These are phyloP conservation scores for Heliconius hewitsoni DNA, from an alignment of 1,140 invertebrate genomes.

Conservation along the genomic window DNA sequence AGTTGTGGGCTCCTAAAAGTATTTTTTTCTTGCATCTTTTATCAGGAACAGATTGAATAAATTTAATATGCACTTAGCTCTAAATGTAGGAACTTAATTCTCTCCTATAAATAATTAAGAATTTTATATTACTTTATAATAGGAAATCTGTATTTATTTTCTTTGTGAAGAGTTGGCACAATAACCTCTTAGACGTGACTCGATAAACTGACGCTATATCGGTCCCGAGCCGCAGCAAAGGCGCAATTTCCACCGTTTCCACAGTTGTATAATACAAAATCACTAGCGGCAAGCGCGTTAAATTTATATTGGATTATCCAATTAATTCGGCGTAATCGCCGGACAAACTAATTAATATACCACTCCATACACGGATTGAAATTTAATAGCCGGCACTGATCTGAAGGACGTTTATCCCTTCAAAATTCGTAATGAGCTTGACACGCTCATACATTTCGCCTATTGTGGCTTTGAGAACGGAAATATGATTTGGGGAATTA, in stretches of 20 bases:
- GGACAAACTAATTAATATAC: conserved; percentile 64
- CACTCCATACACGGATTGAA: conserved; percentile 62
- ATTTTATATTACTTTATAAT: background rate
- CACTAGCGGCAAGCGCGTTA: conserved; percentile 46
- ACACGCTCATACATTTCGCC: conserved; percentile 8
- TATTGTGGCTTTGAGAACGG: background rate
- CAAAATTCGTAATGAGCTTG: conserved; percentile 37
- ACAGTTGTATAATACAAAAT: conserved; percentile 47
- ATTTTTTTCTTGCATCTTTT: background rate
- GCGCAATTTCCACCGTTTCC: conserved; percentile 31
- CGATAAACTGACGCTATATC: conserved; percentile 13
- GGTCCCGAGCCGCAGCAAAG: conserved; percentile 2
- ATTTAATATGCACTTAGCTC: too few relatives aligned
- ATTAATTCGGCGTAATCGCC: conserved; percentile 69
- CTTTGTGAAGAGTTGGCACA: background rate
- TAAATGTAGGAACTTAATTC: too few relatives aligned
- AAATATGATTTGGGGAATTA: conserved; percentile 3
- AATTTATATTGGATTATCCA: conserved; percentile 72
- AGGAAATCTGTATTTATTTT: background rate
- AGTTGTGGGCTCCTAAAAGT: background rate
- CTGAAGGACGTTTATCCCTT: conserved; percentile 37
- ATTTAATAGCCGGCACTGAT: conserved; percentile 63
- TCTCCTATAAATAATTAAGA: background rate
- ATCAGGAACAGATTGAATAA: background rate
- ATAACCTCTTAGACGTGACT: background rate